These are phyloP conservation scores for Hippolais icterina DNA, from an alignment of 2,113 vertebrate genomes.

Conservation along the genomic window DNA sequence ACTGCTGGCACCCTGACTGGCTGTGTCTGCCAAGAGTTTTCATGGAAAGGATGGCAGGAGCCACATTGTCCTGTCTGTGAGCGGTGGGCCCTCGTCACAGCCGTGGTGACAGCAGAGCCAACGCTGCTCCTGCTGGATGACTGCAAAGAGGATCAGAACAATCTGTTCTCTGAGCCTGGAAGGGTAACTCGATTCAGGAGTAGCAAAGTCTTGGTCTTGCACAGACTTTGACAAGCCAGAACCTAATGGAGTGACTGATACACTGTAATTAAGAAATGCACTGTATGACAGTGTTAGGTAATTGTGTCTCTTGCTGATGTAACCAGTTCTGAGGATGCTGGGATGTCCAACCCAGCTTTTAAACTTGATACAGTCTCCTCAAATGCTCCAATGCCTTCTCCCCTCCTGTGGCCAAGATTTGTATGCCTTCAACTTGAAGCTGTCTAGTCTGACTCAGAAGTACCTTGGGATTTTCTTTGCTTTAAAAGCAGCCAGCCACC, in stretches of 20 bases:
- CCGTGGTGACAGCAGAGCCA: background rate
- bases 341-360: background rate
- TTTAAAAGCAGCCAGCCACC: background rate
- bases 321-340: background rate
- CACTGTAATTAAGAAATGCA: background rate
- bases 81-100: background rate
- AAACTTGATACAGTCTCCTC: background rate
- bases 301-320: background rate
- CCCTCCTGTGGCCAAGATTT: background rate
- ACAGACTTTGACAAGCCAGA: background rate
- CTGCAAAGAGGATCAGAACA: background rate
- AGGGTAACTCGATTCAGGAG: background rate
- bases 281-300: background rate
- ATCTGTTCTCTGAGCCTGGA: background rate
- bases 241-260: background rate
- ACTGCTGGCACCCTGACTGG: background rate
- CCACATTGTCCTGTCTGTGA: background rate
- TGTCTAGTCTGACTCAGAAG: background rate
- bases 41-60: slow-evolving; percentile 5
- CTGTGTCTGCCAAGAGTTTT: background rate
- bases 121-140: background rate
- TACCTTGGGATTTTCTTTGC: background rate
- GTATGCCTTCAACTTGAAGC: background rate
- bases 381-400: background rate
- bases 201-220: background rate